Percentiles rank a stretch among this genome's conserved stretches.
Conservation (phyloP, 2,888 invertebrate species). For the Theretra japonica region DNA sequence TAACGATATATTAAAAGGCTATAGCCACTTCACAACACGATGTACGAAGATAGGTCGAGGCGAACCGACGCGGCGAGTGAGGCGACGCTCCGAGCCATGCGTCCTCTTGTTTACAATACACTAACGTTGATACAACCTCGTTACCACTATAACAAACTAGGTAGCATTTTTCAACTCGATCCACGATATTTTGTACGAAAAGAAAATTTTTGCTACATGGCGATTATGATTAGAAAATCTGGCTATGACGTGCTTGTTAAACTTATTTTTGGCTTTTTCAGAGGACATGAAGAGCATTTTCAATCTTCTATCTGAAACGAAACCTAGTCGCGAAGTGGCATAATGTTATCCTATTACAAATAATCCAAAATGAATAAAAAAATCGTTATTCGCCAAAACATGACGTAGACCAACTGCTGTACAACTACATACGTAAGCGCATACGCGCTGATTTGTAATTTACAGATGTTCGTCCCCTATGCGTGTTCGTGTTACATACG, state of each 20-base stretch:
- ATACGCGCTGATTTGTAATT: not conserved
- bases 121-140: conserved; percentile 10
- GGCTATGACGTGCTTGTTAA: too few species aligned
- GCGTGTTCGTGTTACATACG: not conserved
- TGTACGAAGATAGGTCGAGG: conserved; percentile 59
- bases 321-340: too few species aligned
- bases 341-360: too few species aligned
- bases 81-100: conserved; percentile 46
- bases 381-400: not conserved
- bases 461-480: not conserved
- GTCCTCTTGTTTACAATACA: conserved; percentile 53
- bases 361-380: not conserved
- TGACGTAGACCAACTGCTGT: not conserved
- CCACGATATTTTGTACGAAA: too few species aligned
- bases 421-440: not conserved
- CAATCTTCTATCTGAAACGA: too few species aligned
- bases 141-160: not conserved
- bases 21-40: conserved; percentile 43
- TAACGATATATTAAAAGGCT: conserved; percentile 41
- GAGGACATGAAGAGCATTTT: too few species aligned
- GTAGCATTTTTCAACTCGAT: not conserved
- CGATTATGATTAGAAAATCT: too few species aligned
- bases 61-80: conserved; percentile 43
- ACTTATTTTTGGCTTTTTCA: too few species aligned
- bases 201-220: too few species aligned